phyloP scores from a whole-genome alignment of 2,113 vertebrate species.

The Danionella cerebrum region DNA sequence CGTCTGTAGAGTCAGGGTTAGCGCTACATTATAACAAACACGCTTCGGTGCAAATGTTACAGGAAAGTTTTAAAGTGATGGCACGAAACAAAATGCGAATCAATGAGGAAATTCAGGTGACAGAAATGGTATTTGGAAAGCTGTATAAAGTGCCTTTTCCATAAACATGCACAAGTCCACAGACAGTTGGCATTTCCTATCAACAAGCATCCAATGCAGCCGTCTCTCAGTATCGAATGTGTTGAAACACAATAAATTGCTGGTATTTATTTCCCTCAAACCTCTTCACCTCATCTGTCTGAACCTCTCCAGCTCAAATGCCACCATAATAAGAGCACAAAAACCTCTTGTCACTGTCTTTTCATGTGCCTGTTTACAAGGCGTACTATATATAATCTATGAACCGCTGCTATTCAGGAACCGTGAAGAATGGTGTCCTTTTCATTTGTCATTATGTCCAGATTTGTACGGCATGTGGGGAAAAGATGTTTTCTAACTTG shows the following conservation, averaged over 20 bases:
- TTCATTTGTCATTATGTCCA: background rate
- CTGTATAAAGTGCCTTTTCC: background rate
- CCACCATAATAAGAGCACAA: background rate
- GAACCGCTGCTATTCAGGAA: background rate
- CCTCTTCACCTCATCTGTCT: constrained; percentile 29
- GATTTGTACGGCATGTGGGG: background rate
- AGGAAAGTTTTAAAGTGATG: background rate
- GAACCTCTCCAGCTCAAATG: constrained; percentile 33
- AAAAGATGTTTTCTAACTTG: background rate
- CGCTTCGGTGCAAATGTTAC: background rate
- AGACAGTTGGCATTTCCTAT: constrained; percentile 34
- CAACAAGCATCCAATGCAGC: constrained; percentile 13
- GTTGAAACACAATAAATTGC: constrained; percentile 24
- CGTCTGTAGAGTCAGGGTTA: background rate
- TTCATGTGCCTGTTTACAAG: background rate
- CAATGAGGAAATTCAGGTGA: background rate
- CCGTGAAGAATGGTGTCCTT: background rate
- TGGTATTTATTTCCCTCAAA: constrained; percentile 36
- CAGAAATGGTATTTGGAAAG: background rate
- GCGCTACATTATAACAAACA: background rate
- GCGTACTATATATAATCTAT: background rate
- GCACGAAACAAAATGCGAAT: constrained; percentile 4
- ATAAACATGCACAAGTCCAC: constrained; percentile 14
- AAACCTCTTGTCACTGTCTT: constrained; percentile 11
- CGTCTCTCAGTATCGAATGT: constrained; percentile 19